These are phyloP conservation scores for Progne subis DNA, from an alignment of 2,113 vertebrate species.

Conservation along the genomic window DNA sequence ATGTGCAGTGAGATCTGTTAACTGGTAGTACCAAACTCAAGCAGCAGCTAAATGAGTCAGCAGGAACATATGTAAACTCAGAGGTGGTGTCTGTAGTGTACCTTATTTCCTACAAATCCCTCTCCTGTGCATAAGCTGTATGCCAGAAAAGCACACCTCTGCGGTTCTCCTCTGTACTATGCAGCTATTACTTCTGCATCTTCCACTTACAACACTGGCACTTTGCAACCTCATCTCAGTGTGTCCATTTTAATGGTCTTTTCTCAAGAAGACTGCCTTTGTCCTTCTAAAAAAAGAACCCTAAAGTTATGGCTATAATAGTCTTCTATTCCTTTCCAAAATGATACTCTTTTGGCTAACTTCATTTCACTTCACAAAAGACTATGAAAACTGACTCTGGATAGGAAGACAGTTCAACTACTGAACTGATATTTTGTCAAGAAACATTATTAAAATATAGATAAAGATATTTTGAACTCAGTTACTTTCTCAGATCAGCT, in stretches of 20 bases:
- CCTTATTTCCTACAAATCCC: neutral
- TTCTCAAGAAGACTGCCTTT: neutral
- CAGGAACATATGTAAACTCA: neutral
- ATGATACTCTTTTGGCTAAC: neutral
- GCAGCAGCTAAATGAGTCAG: neutral
- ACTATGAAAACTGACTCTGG: neutral
- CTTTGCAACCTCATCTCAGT: neutral
- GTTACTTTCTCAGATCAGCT: neutral
- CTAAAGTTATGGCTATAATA: neutral
- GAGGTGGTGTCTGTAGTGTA: neutral
- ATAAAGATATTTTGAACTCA: neutral
- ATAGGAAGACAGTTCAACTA: neutral
- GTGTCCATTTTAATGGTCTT: neutral
- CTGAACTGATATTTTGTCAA: neutral
- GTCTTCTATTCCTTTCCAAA: neutral
- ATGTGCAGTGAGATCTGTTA: neutral
- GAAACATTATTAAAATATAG: neutral
- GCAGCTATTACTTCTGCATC: neutral
- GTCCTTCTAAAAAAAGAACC: neutral
- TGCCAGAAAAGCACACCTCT: neutral
- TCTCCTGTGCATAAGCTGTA: neutral
- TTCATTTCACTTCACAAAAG: neutral
- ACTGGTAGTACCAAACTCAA: neutral
- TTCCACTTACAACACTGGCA: neutral
- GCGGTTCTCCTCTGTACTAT: neutral